Base-by-base conservation (phyloP, 2,113 vertebrate genomes). In the Epinephelus lanceolatus region DNA sequence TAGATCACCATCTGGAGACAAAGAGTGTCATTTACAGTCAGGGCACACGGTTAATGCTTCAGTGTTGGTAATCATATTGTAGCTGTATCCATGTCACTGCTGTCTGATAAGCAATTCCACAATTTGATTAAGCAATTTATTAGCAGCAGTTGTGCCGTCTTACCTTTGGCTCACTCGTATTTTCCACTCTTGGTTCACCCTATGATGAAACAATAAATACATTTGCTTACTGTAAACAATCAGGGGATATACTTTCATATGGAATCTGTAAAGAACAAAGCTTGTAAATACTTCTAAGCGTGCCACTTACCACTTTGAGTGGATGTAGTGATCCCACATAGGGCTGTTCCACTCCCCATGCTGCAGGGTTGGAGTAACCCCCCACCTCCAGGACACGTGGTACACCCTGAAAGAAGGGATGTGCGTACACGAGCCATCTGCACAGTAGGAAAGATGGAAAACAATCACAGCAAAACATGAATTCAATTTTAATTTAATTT, bases 401-500 rank as follows among this genome's bases (percentile, higher is more conserved):
- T 3, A 92, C 85, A 0, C 97, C 98, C 1, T 98, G 96, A 2
- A 99, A 99, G 94, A 96, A 98, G 25, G 98, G 97, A 63, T 97
- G 96, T 0, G 96, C 94, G 56, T 96, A 99, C 21, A 99, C 91
- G 51, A 99, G 92, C 98, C 98, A 99, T 57, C 98, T 99, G 88
- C 1, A 33, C 60, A 75, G n/a, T 14, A 11, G 53, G 25, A 40
- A 19, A 30, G 4, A 27, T 5, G 5, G 3, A 61, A 49, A 53
- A 70, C 4, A 60, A 13, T 2, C 5, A 45, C 19, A 33, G 10
- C 5, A 15, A 49, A 49, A 25, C 3, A 23, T 5, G 23, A 10
- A 8, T 23, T 21, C 23, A 6, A 66, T 2, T n/a, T 61, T 69
- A 19, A 61, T 53, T 9, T 25, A 57, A 73, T 27, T 9, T 27